Percentiles rank a stretch among this genome's conserved stretches.
Evolutionary conservation across 2,888 invertebrate species (phyloP).

Genomic region (Galeopsomyia nigrocyanea): DNA sequence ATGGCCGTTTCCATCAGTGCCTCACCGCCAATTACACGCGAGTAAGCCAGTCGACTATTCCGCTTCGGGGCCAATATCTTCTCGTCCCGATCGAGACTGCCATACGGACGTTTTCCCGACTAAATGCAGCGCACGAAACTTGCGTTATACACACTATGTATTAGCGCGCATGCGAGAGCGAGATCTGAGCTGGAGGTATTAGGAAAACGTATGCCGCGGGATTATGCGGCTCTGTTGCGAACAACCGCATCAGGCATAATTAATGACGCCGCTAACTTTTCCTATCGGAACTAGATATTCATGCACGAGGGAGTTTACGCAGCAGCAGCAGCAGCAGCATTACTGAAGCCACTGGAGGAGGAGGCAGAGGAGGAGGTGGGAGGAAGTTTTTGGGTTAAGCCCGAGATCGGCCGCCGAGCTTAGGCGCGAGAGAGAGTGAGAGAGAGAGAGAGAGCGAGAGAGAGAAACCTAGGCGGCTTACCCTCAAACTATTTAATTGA

Average conservation of each 20-base stretch:
- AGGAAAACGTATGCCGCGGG: conserved; percentile 49
- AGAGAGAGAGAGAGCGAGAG: conserved; percentile 1
- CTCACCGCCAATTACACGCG: conserved; percentile 34
- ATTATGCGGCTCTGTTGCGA: conserved; percentile 48
- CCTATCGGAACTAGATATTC: conserved; percentile 52
- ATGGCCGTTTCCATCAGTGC: conserved; percentile 30
- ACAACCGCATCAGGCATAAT: conserved; percentile 50
- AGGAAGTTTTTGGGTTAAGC: neutral
- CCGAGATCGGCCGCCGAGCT: no score
- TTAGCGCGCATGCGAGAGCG: conserved; percentile 2
- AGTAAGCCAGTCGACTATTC: conserved; percentile 35
- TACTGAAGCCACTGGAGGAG: conserved; percentile 47
- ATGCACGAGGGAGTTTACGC: conserved; percentile 53
- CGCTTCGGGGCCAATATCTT: conserved; percentile 30
- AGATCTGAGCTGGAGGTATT: conserved; percentile 41
- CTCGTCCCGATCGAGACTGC: conserved; percentile 40
- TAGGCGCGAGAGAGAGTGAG: neutral
- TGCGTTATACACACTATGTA: conserved; percentile 27
- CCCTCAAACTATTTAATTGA: conserved; percentile 53
- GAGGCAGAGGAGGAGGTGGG: conserved; percentile 13
- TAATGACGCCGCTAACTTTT: conserved; percentile 51
- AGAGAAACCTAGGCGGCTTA: conserved; percentile 42
- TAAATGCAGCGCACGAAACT: neutral
- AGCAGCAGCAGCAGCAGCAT: conserved; percentile 49
- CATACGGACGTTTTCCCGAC: neutral